Base-by-base conservation (phyloP, 1,140 invertebrate species). In the Ericerus pela region DNA sequence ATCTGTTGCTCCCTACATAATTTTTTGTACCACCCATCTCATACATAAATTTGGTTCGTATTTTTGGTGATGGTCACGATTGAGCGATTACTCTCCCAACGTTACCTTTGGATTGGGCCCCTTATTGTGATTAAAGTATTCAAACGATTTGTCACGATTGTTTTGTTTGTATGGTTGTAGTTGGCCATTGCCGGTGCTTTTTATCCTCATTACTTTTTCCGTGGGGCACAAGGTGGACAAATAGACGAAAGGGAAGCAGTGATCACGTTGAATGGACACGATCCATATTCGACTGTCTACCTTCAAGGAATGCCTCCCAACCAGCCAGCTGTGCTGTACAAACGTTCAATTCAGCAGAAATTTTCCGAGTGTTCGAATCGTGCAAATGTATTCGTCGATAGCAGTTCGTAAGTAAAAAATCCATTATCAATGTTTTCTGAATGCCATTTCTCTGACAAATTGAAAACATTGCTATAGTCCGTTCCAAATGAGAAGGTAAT, bases 121-220 rank as follows among this genome's bases (percentile, higher is more conserved):
- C n/a, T n/a, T n/a, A n/a, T n/a, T n/a, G n/a, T n/a, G n/a, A n/a
- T n/a, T n/a, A n/a, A n/a, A n/a, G n/a, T n/a, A n/a, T n/a, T n/a
- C n/a, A n/a, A n/a, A n/a, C n/a, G n/a, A n/a, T n/a, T n/a, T 33
- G 30, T 33, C 8, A 10, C n/a, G n/a, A 33, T 33, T 33, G n/a
- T n/a, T 10, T 10, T n/a, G n/a, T 11, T 24, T 5, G 14, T 51
- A 22, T 30, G 20, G 37, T 64, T 68, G 29, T 63, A 87, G 81
- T 66, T 88, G 29, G 71, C 82, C 2, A 69, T 88, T 29, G 79
- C 80, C 58, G 85, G 82, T 10, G 86, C 87, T 18, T 95, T 96
- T 70, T 96, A 94, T 72, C 93, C 92, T 0, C 81, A 94, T 67
- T 95, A 88, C 66, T 96, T 88, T 69, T 63, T 81, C 11, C 77